Percentiles rank a stretch among this genome's conserved stretches.
phyloP scores from a whole-genome alignment of 35 echinoderm and acorn worm species.

The Holothuria glaberrima region DNA sequence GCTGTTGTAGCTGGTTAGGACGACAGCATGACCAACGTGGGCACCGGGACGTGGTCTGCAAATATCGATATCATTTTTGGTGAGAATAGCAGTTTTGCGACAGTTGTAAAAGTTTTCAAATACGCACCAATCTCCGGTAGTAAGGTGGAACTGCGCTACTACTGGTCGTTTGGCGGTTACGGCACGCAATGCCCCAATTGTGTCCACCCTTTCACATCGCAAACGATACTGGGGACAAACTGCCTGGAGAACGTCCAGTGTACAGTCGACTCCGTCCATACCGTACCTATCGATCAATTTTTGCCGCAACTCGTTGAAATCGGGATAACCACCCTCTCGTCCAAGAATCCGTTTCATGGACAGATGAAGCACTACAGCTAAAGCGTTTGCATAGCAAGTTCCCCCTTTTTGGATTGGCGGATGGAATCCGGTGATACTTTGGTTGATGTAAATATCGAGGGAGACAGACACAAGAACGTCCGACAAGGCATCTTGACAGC shows the following conservation, averaged over 20 bases:
- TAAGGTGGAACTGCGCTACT: neutral
- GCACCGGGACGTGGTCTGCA: neutral
- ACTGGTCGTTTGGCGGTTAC: neutral
- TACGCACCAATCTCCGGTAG: neutral
- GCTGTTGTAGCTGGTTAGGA: too few species aligned
- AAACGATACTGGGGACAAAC: neutral
- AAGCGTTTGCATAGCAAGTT: neutral
- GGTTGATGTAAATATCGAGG: neutral
- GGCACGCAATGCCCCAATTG: neutral
- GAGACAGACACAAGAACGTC: neutral
- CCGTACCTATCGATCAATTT: neutral
- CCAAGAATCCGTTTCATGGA: slow-evolving; percentile 5
- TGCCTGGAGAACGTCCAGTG: neutral
- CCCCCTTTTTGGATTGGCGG: neutral
- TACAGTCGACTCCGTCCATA: neutral
- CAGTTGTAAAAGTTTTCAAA: neutral
- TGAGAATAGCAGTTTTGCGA: neutral
- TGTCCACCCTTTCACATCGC: neutral
- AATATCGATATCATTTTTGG: neutral
- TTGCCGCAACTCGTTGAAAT: neutral
- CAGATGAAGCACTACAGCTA: neutral
- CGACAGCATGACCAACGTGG: neutral
- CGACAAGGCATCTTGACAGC: too few species aligned
- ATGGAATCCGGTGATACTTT: neutral
- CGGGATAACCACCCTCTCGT: neutral